Conservation (phyloP, 2,888 invertebrate species). For the Brenthis ino region DNA sequence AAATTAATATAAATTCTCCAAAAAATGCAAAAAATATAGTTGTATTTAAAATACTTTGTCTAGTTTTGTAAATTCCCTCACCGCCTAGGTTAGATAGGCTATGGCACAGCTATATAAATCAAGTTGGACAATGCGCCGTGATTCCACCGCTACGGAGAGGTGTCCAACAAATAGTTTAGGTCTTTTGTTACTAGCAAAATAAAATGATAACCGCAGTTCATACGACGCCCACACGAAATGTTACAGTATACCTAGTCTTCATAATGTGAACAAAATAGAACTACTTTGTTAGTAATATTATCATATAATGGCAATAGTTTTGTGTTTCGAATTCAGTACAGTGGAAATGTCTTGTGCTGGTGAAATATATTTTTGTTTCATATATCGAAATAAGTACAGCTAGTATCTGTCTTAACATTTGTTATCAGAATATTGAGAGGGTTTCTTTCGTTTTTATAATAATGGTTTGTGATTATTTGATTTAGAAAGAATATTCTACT, state of each 20-base stretch:
- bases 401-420: no score
- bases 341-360: no score
- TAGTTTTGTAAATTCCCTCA: no score
- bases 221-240: slow-evolving; percentile 5
- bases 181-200: slow-evolving; percentile 11
- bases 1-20: no score
- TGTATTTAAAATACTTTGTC: no score
- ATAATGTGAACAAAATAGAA: neutral
- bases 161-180: slow-evolving; percentile 1
- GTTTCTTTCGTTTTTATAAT: no score
- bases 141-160: slow-evolving; percentile 17
- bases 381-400: no score
- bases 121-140: slow-evolving; percentile 20
- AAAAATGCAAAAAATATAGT: no score
- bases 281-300: neutral
- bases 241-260: neutral
- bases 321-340: neutral
- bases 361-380: no score
- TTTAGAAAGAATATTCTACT: no score
- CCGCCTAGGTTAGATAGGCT: neutral
- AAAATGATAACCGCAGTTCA: slow-evolving; percentile 13
- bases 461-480: no score
- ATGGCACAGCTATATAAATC: slow-evolving; percentile 9
- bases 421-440: no score
- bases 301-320: neutral